Evolutionary conservation across 2,113 vertebrate genomes (phyloP).

Genomic region (Azemiops feae): DNA sequence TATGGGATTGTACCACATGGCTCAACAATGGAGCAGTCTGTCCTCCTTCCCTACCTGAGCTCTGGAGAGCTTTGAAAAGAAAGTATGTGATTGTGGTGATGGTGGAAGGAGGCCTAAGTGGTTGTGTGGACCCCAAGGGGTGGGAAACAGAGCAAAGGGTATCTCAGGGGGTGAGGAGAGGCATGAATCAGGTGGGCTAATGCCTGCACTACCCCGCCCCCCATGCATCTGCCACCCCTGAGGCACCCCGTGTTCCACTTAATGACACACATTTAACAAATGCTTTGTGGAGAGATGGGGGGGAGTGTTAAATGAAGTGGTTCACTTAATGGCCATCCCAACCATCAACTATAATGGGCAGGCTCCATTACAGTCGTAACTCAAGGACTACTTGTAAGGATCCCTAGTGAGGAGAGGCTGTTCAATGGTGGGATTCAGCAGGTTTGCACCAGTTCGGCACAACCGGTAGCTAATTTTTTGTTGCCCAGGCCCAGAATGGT

Average conservation of each 20-base stretch:
- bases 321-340: not conserved
- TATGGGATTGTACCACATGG: not conserved
- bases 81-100: not conserved
- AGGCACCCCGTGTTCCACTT: not conserved
- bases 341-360: not conserved
- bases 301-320: not conserved
- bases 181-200: not conserved
- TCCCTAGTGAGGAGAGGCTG: not conserved
- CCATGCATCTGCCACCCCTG: not conserved
- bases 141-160: not conserved
- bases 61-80: not conserved
- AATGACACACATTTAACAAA: not conserved
- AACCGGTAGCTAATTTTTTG: too few species aligned
- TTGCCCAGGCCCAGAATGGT: too few species aligned
- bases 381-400: not conserved
- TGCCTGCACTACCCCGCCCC: not conserved
- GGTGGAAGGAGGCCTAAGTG: not conserved
- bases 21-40: not conserved
- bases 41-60: not conserved
- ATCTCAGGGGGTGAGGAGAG: not conserved
- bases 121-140: not conserved
- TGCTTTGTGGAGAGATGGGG: not conserved
- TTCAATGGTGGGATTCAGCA: too few species aligned
- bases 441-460: too few species aligned
- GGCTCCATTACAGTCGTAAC: not conserved